Percentiles rank a stretch among this genome's conserved stretches.
Conservation (phyloP, 2,113 vertebrate species). For the Labrus mixtus region DNA sequence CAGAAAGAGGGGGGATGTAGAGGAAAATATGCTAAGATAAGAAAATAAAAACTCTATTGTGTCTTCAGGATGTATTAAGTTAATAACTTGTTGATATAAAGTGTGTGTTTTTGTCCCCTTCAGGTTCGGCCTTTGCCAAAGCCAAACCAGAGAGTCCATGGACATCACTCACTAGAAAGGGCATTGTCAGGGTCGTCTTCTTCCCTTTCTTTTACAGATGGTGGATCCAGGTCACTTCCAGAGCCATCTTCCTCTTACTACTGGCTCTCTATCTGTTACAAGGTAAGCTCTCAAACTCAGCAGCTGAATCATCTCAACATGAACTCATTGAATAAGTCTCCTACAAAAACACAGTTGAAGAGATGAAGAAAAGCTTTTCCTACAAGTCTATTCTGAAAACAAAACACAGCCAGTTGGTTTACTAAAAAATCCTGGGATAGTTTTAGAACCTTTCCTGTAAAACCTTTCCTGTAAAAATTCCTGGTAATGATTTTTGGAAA, state of each 20-base stretch:
- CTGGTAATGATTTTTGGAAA: no score
- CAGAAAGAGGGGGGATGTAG: neutral
- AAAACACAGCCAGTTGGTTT: no score
- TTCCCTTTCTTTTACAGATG: slow-evolving; percentile 98
- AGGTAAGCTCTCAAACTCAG: slow-evolving; percentile 79
- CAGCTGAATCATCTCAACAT: neutral
- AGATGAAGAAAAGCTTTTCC: no score
- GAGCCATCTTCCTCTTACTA: slow-evolving; percentile 93
- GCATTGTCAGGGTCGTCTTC: slow-evolving; percentile 96
- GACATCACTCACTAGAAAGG: slow-evolving; percentile 97
- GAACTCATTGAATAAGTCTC: neutral
- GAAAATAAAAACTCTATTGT: neutral
- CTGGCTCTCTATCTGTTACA: slow-evolving; percentile 96
- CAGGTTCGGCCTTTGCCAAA: slow-evolving; percentile 98
- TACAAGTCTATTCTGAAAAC: no score
- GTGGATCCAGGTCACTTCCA: slow-evolving; percentile 99
- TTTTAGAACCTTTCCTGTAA: no score
- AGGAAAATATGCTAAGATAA: neutral
- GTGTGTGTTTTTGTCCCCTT: neutral
- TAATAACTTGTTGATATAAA: slow-evolving; percentile 10
- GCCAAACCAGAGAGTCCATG: slow-evolving; percentile 99
- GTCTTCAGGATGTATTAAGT: slow-evolving; percentile 23
- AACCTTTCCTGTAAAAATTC: no score
- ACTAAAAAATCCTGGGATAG: no score
- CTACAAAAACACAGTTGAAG: neutral